These are phyloP conservation scores for Tethea ocularis DNA, from an alignment of 2,888 invertebrate species.

Conservation along the genomic window DNA sequence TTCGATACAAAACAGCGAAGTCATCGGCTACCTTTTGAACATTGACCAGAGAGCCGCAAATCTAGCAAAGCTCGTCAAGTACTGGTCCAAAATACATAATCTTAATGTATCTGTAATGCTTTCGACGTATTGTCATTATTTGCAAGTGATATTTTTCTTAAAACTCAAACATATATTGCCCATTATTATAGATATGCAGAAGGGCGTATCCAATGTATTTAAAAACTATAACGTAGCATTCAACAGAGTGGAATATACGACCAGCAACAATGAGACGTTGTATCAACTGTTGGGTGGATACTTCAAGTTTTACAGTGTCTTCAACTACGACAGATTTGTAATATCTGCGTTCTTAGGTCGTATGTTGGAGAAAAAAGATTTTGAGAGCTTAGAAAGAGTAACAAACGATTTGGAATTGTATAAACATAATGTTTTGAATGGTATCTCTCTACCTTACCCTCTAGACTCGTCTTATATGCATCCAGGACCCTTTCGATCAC, in stretches of 20 bases:
- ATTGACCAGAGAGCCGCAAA: slow-evolving; percentile 20
- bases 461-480: slow-evolving; percentile 26
- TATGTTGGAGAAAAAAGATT: slow-evolving; percentile 14
- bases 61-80: slow-evolving; percentile 26
- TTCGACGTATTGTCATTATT: background rate
- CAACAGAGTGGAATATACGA: background rate
- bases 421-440: slow-evolving; percentile 20
- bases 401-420: slow-evolving; percentile 25
- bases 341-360: slow-evolving; percentile 36
- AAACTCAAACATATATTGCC: slow-evolving; percentile 16
- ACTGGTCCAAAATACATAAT: slow-evolving; percentile 21
- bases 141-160: slow-evolving; percentile 14
- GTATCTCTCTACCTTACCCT: background rate
- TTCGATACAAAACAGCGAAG: slow-evolving; percentile 2
- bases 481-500: slow-evolving; percentile 42
- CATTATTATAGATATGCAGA: background rate
- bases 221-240: background rate
- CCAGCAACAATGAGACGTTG: slow-evolving; percentile 15
- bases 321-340: slow-evolving; percentile 24
- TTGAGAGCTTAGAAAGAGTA: background rate
- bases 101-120: background rate
- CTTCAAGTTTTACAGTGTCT: slow-evolving; percentile 31
- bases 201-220: background rate
- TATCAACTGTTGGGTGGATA: slow-evolving; percentile 29
- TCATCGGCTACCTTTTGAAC: slow-evolving; percentile 24